Conservation (phyloP, 2,888 invertebrate species). For the Glaucopsyche alexis region DNA sequence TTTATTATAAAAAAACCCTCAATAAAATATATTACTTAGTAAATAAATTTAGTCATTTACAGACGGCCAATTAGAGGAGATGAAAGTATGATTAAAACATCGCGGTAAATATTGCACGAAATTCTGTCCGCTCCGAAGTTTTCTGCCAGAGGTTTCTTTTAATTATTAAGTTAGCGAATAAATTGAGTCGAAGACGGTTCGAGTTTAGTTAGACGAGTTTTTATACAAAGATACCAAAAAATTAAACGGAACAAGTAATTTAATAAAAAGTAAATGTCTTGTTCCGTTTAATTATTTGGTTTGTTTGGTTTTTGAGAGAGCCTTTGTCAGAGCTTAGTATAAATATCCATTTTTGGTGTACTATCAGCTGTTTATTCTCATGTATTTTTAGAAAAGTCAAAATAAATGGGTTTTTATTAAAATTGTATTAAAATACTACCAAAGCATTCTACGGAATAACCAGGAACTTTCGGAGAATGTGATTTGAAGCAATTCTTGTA, state of each 20-base stretch:
- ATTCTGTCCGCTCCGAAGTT: neutral
- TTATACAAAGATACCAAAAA: neutral
- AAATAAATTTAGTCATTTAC: neutral
- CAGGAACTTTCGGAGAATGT: neutral
- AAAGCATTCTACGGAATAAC: neutral
- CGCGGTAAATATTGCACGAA: neutral
- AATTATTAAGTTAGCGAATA: constrained; percentile 13
- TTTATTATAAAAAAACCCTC: no score
- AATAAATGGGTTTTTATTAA: no score
- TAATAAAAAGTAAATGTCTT: constrained; percentile 10
- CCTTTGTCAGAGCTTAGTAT: neutral
- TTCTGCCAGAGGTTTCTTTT: constrained; percentile 6
- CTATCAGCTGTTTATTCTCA: neutral
- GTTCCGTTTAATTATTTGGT: constrained; percentile 9
- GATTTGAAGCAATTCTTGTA: neutral
- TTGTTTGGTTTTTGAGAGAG: neutral
- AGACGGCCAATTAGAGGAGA: neutral
- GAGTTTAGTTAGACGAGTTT: constrained; percentile 6
- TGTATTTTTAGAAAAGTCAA: no score
- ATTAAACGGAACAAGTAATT: no score
- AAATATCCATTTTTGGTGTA: neutral
- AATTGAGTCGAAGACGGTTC: neutral
- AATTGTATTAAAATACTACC: no score
- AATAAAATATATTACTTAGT: no score
- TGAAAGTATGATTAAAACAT: neutral